phyloP scores from a whole-genome alignment of 2,797 vertebrate species.

The Phaenicophaeus curvirostris region DNA sequence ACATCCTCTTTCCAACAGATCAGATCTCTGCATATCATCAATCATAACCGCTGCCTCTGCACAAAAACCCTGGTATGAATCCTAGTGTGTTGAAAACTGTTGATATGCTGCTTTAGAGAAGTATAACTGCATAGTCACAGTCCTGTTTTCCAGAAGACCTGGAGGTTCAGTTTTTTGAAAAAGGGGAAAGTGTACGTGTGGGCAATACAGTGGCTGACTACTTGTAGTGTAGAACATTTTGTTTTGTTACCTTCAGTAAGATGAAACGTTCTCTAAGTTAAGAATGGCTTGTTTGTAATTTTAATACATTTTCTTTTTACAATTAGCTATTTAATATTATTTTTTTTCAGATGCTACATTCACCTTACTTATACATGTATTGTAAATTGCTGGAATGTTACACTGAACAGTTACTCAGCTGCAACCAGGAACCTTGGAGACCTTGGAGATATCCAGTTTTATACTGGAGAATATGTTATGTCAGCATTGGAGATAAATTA shows the following conservation, averaged over 20 bases:
- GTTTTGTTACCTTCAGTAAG: background rate
- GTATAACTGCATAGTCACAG: slow-evolving; percentile 23
- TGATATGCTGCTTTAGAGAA: slow-evolving; percentile 61
- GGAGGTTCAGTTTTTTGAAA: slow-evolving; percentile 45
- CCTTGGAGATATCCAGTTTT: background rate
- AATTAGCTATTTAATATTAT: background rate
- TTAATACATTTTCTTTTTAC: background rate
- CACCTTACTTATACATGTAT: background rate
- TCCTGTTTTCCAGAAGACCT: slow-evolving; percentile 30
- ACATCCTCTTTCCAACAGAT: slow-evolving; percentile 72
- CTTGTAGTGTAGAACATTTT: background rate
- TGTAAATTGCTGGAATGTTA: background rate
- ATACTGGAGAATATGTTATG: background rate
- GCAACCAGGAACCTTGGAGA: background rate
- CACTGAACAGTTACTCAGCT: background rate
- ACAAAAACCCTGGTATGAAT: slow-evolving; percentile 30
- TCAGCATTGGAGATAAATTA: background rate
- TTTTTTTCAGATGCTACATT: background rate
- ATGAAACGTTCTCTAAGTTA: background rate
- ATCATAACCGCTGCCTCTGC: slow-evolving; percentile 62
- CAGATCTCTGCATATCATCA: slow-evolving; percentile 51
- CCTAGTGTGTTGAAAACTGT: slow-evolving; percentile 29
- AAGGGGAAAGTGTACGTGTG: background rate
- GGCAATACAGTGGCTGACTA: background rate
- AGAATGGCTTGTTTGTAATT: background rate